Percentiles rank a stretch among this genome's conserved stretches.
These are phyloP conservation scores for Scolopax bukidnonensis DNA, from an alignment of 2,797 vertebrate genomes.

Conservation along the genomic window DNA sequence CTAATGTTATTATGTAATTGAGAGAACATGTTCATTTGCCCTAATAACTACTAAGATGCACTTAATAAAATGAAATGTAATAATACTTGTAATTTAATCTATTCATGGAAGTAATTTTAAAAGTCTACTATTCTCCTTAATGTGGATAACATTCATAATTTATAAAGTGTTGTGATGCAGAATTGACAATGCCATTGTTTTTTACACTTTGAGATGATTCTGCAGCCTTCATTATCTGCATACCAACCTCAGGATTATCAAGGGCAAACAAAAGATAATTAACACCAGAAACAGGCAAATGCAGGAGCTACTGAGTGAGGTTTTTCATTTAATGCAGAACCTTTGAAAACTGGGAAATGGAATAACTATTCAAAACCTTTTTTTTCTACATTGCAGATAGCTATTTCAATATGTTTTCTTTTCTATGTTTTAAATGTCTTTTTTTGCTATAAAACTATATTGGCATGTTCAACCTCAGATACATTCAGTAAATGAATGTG, in stretches of 20 bases:
- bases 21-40: slow-evolving; percentile 87
- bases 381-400: slow-evolving; percentile 7
- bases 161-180: slow-evolving; percentile 95
- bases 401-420: slow-evolving; percentile 26
- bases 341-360: slow-evolving; percentile 78
- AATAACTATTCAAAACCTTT: slow-evolving; percentile 67
- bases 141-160: slow-evolving; percentile 97
- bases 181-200: slow-evolving; percentile 97
- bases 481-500: not conserved
- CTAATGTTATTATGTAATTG: slow-evolving; percentile 88
- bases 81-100: slow-evolving; percentile 99
- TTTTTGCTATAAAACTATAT: slow-evolving; percentile 41
- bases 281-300: slow-evolving; percentile 87
- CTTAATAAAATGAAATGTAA: slow-evolving; percentile 98
- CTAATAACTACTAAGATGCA: slow-evolving; percentile 95
- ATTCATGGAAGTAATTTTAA: slow-evolving; percentile 97
- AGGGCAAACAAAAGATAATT: slow-evolving; percentile 99
- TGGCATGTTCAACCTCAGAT: slow-evolving; percentile 12
- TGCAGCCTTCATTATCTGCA: slow-evolving; percentile 91
- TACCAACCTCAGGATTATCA: slow-evolving; percentile 92
- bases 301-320: slow-evolving; percentile 79
- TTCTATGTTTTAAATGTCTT: not conserved
- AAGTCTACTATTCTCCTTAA: slow-evolving; percentile 92
- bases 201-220: slow-evolving; percentile 92
- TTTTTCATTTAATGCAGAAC: slow-evolving; percentile 80